Base-by-base conservation (phyloP, 2,888 invertebrate genomes). In the Mycalesis mineus region DNA sequence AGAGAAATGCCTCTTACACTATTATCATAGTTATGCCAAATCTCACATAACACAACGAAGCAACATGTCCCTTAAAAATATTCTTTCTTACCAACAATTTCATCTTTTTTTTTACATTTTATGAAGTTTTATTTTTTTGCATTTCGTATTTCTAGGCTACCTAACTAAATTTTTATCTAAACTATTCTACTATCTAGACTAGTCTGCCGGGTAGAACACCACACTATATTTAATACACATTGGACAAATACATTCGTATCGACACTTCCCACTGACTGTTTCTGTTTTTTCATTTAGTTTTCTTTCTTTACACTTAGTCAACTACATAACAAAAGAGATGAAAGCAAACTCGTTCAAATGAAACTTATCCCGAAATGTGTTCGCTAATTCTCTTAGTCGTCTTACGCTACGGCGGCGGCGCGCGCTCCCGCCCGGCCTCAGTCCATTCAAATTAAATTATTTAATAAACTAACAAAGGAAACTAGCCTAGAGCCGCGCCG, bases 1-100 rank as follows among this genome's bases (percentile, higher is more conserved):
- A 75, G 88, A 88, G 88, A 86, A 85, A 79, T 78, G 82, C 78
- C 77, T 78, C n/a, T 78, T 70, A 75, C 80, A 83, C 82, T 82
- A 85, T 86, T 86, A 88, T 78, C 80, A 88, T 89, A 88, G 89
- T 90, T 88, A 88, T 88, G 90, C 90, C 88, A 86, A 89, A 90
- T 83, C 81, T 73, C 84, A 83, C 82, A 80, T 84, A 89, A 90
- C 87, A 84, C 84, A 89, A 89, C 86, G 84, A 89, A 88, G 90
- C 90, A 87, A 90, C 88, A 88, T 88, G 87, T 88, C 80, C 88
- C 88, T 88, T 91, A 91, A 91, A 92, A 92, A 91, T 91, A 91
- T 87, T 90, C 91, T 91, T 90, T 91, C 90, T 91, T 91, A 91
- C 87, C 88, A 88, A 91, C 91, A 91, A 91, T 90, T 91, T 91